These are phyloP conservation scores for Eira barbara DNA, from an alignment of 2,113 vertebrate genomes.

Conservation along the genomic window DNA sequence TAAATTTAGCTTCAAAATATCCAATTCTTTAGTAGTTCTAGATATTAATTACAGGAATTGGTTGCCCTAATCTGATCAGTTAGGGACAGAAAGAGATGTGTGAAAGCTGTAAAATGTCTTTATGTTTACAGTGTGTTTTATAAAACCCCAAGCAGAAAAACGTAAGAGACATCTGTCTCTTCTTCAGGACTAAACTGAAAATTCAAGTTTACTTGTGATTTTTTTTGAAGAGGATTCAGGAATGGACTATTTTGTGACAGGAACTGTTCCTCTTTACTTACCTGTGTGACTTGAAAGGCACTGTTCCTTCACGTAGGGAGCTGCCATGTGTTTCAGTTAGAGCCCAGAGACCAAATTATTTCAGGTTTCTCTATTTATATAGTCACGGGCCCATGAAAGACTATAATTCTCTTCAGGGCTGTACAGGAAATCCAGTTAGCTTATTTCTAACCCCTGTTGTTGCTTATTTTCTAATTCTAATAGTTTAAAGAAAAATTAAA, in stretches of 20 bases:
- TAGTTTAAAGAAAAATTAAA: slow-evolving; percentile 30
- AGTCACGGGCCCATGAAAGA: not conserved
- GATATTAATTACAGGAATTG: not conserved
- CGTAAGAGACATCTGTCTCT: not conserved
- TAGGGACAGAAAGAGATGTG: slow-evolving; percentile 3
- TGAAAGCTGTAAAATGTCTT: slow-evolving; percentile 2
- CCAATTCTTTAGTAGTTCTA: not conserved
- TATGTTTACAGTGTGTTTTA: not conserved
- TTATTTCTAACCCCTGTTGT: not conserved
- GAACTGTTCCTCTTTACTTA: slow-evolving; percentile 27
- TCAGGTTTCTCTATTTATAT: not conserved
- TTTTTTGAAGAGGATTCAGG: not conserved
- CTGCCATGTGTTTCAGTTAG: not conserved
- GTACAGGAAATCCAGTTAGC: not conserved
- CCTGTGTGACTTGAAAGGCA: not conserved
- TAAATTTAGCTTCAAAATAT: slow-evolving; percentile 16
- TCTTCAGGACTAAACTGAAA: slow-evolving; percentile 10
- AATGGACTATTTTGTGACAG: not conserved
- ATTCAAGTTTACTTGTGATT: slow-evolving; percentile 29
- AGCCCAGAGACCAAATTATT: not conserved
- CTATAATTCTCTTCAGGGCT: not conserved
- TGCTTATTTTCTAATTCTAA: slow-evolving; percentile 12
- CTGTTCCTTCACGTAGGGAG: not conserved
- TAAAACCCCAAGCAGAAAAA: slow-evolving; percentile 34
- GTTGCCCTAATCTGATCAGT: not conserved